Conservation (phyloP, 23 tunicate species). For the Diplosoma virens region DNA sequence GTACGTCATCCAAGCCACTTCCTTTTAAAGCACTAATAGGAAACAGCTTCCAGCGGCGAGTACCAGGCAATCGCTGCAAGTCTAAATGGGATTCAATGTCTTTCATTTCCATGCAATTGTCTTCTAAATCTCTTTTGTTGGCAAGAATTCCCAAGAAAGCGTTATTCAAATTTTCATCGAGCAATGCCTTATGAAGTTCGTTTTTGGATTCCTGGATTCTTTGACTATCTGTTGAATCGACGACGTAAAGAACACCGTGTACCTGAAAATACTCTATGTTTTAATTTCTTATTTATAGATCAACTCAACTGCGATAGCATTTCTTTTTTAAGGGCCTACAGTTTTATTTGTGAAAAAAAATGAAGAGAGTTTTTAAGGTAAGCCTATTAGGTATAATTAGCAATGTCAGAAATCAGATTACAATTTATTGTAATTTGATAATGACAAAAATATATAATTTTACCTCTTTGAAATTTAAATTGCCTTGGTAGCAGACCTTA, state of each 20-base stretch:
- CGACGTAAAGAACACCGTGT: constrained; percentile 66
- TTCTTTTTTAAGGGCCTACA: too few species aligned
- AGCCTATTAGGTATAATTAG: too few species aligned
- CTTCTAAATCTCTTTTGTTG: constrained; percentile 65
- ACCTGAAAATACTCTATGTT: constrained; percentile 25
- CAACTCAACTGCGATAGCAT: too few species aligned
- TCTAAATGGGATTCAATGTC: constrained; percentile 41
- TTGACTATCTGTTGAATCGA: constrained; percentile 69
- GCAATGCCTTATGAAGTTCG: constrained; percentile 66
- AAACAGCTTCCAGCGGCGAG: constrained; percentile 36
- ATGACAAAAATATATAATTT: too few species aligned
- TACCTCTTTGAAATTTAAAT: too few species aligned
- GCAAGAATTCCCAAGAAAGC: constrained; percentile 74
- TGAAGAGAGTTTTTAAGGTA: too few species aligned
- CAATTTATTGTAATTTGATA: too few species aligned
- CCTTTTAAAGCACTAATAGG: constrained; percentile 83
- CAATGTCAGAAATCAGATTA: too few species aligned
- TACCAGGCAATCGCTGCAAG: constrained; percentile 28
- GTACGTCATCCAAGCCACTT: constrained; percentile 54
- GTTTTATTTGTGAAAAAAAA: too few species aligned
- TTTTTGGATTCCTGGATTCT: constrained; percentile 70
- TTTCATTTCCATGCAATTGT: constrained; percentile 58
- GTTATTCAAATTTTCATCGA: constrained; percentile 57
- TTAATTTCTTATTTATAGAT: too few species aligned
- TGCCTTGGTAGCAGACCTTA: too few species aligned